Percentiles rank a stretch among this genome's conserved stretches.
Conservation (phyloP, 2,797 vertebrate species). For the Clamator glandarius region DNA sequence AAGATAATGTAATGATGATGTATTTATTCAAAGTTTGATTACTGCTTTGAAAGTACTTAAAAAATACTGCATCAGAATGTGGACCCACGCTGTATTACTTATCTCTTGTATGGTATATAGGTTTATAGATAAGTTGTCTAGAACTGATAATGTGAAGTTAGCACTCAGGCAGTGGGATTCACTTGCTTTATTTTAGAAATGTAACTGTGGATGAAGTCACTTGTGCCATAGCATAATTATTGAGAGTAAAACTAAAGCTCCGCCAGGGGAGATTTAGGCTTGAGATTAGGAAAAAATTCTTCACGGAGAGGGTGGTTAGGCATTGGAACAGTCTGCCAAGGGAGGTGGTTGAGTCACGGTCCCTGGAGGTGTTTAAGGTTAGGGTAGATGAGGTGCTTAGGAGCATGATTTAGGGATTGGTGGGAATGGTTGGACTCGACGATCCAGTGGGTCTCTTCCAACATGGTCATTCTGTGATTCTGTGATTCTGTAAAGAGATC, state of each 20-base stretch:
- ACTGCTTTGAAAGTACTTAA: not conserved
- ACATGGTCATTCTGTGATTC: too few species aligned
- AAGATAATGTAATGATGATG: not conserved
- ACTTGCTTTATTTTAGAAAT: not conserved
- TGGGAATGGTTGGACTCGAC: too few species aligned
- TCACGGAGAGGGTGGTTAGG: too few species aligned
- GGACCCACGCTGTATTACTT: not conserved
- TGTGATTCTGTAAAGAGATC: too few species aligned
- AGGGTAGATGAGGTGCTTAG: too few species aligned
- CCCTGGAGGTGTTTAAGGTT: too few species aligned
- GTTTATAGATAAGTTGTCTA: not conserved
- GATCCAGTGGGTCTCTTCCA: too few species aligned
- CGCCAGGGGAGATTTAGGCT: too few species aligned
- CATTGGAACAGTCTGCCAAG: too few species aligned
- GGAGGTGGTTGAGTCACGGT: too few species aligned
- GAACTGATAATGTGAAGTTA: fast-evolving
- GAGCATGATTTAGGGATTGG: too few species aligned
- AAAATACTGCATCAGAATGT: not conserved
- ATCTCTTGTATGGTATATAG: not conserved
- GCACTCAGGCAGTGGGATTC: fast-evolving
- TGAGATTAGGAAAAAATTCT: too few species aligned
- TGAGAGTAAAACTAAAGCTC: not conserved
- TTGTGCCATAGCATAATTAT: not conserved
- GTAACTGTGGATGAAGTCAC: not conserved
- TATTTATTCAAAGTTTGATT: not conserved